phyloP scores from a whole-genome alignment of 2,888 invertebrate genomes.

The Cephus rjabovi region DNA sequence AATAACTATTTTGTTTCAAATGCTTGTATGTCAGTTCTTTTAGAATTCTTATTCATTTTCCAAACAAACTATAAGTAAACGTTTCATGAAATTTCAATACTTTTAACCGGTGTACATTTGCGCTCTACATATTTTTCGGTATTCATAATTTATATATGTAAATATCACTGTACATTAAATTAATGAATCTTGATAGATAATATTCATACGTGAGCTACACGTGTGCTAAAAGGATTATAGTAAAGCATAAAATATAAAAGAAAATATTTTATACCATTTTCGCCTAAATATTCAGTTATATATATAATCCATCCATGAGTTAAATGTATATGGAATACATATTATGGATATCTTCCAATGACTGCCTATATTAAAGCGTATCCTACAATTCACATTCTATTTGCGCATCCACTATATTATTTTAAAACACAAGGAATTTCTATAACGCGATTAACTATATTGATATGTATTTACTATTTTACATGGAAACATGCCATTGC shows the following conservation, averaged over 20 bases:
- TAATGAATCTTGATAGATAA: background rate
- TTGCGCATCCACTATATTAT: background rate
- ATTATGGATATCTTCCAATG: background rate
- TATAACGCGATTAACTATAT: background rate
- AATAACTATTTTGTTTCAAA: background rate
- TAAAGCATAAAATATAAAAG: background rate
- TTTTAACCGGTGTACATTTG: background rate
- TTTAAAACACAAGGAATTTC: background rate
- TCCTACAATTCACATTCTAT: background rate
- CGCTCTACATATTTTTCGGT: background rate
- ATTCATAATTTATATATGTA: background rate
- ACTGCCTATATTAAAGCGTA: background rate
- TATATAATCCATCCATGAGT: background rate
- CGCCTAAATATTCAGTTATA: background rate
- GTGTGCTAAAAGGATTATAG: background rate
- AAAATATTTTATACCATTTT: background rate
- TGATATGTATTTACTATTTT: background rate
- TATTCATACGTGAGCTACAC: background rate
- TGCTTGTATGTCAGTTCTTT: background rate
- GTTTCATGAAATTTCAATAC: background rate
- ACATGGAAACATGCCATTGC: background rate
- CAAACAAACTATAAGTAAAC: background rate
- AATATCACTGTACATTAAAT: background rate
- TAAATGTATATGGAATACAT: background rate
- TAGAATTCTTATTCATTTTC: background rate